phyloP scores from a whole-genome alignment of 2,797 vertebrate genomes.

The Sternotherus odoratus region DNA sequence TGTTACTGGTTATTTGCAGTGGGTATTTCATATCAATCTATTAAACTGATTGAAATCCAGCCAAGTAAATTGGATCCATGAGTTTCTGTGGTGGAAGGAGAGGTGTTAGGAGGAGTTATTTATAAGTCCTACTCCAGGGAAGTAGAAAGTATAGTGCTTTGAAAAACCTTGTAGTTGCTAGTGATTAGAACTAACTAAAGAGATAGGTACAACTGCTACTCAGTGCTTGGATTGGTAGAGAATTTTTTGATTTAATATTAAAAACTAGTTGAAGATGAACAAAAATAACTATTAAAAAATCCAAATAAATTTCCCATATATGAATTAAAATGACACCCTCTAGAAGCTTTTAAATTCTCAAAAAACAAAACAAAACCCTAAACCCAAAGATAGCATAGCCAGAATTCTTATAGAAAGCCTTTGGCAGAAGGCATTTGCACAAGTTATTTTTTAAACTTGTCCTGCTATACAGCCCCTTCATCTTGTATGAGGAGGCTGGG shows the following conservation, averaged over 20 bases:
- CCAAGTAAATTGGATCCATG: constrained; percentile 27
- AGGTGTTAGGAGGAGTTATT: background rate
- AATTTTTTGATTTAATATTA: constrained; percentile 36
- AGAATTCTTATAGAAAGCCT: constrained; percentile 68
- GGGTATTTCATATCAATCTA: background rate
- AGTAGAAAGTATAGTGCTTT: background rate
- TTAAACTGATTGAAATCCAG: constrained; percentile 42
- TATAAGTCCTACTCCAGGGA: background rate
- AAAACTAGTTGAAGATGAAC: background rate
- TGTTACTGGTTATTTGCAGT: constrained; percentile 9
- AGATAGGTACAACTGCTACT: background rate
- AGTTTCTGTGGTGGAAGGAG: constrained; percentile 24
- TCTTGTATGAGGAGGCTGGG: background rate
- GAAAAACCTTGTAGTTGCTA: background rate
- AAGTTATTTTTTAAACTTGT: constrained; percentile 1
- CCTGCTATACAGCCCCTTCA: background rate
- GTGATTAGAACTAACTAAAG: constrained; percentile 5
- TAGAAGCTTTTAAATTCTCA: constrained; percentile 55
- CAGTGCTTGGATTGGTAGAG: background rate
- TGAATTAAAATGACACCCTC: constrained; percentile 61
- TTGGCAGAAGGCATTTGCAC: constrained; percentile 12
- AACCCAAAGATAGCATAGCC: constrained; percentile 53
- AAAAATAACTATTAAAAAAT: background rate
- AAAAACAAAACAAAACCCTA: constrained; percentile 28
- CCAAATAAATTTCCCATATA: constrained; percentile 21